Conservation (phyloP, 2,113 vertebrate species). For the Puma concolor region DNA sequence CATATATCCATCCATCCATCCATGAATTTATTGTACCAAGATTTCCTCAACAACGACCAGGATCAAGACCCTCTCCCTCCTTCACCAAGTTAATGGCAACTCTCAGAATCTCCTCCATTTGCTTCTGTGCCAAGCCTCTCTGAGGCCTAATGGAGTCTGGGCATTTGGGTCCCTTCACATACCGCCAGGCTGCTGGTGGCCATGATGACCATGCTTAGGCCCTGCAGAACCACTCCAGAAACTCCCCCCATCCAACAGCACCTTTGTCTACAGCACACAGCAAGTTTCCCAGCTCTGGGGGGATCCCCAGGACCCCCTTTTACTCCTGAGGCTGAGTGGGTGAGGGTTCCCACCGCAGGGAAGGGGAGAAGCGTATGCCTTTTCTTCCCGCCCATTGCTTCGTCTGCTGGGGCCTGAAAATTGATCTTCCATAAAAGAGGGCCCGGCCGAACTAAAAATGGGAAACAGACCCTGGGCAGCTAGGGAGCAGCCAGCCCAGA, state of each 20-base stretch:
- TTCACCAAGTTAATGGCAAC: neutral
- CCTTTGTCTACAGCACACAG: neutral
- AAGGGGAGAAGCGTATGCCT: constrained; percentile 42
- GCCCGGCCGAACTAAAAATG: constrained; percentile 75
- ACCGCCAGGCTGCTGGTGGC: accelerated
- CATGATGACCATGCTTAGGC: accelerated
- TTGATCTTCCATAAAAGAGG: constrained; percentile 65
- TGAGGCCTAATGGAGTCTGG: neutral
- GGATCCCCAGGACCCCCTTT: neutral
- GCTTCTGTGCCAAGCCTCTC: neutral
- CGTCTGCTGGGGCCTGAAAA: constrained; percentile 80
- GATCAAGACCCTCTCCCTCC: accelerated
- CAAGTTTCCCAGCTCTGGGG: neutral
- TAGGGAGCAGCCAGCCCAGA: constrained; percentile 63
- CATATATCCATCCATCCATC: too few species aligned
- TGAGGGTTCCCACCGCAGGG: too few species aligned
- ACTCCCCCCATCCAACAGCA: neutral
- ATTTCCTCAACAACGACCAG: neutral
- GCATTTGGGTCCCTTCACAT: accelerated
- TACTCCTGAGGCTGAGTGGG: neutral
- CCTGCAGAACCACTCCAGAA: neutral
- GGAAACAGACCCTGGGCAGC: constrained; percentile 78
- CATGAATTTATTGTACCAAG: neutral
- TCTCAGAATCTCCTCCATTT: too few species aligned
- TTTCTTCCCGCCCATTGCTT: constrained; percentile 52